These are phyloP conservation scores for Anneissia japonica DNA, from an alignment of 35 echinoderm and acorn worm species.

Conservation along the genomic window DNA sequence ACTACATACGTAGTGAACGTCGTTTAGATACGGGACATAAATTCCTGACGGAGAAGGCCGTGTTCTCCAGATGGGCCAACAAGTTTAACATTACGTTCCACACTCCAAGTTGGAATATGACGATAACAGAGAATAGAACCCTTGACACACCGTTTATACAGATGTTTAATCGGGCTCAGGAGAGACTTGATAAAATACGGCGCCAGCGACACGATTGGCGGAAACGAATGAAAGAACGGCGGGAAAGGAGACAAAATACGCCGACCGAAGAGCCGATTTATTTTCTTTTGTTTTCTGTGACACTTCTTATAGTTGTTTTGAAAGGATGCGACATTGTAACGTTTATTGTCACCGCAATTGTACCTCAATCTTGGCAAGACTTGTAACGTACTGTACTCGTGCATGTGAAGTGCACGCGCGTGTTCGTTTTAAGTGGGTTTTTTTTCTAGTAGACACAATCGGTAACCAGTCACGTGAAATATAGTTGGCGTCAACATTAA, in stretches of 20 bases:
- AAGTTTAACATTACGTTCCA: conserved; percentile 60
- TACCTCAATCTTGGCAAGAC: background rate
- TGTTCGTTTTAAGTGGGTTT: no score
- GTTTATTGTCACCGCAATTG: background rate
- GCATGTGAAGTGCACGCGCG: no score
- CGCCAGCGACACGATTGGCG: background rate
- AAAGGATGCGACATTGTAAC: background rate
- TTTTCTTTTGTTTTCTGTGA: background rate
- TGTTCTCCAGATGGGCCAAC: conserved; percentile 80
- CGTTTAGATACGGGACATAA: conserved; percentile 67
- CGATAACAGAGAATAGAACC: conserved; percentile 33
- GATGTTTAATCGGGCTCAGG: background rate
- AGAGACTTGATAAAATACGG: background rate
- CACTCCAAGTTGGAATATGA: conserved; percentile 51
- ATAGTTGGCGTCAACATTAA: no score
- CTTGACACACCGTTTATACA: conserved; percentile 69
- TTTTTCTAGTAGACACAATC: no score
- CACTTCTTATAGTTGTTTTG: background rate
- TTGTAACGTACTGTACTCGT: background rate
- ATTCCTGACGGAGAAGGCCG: conserved; percentile 83
- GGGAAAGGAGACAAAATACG: background rate
- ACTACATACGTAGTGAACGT: conserved; percentile 71
- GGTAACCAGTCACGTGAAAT: no score
- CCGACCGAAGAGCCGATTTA: background rate
- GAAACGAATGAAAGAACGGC: background rate